Evolutionary conservation across 2,888 invertebrate genomes (phyloP), one percentile per base, ranked within the genome.

Genomic region (Lepetodrilus schrolli): DNA sequence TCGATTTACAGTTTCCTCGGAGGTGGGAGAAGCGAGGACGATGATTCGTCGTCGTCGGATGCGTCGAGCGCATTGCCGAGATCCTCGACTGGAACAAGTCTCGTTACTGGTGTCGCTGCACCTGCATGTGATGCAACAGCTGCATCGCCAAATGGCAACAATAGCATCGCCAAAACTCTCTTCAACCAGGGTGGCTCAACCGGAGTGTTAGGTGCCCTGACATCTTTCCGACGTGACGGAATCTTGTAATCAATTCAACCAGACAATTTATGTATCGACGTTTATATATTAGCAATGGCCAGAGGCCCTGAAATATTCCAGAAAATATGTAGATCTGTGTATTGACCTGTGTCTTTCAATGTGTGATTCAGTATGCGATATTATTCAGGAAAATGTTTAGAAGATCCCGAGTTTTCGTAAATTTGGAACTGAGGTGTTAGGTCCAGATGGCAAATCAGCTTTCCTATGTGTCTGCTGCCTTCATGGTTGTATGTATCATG

Each of bases 191-290:
- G 78, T 23, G 74, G 78, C 37, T 73, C 82, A 38, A 75, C 81
- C 1, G 84, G 85, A 4, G 84, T 87, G 10, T 74, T 86, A 4
- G 85, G 86, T 20, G 84, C 85, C 7, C 76, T 87, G 34, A 81
- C 87, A 7, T 80, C 81, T 49, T 82, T 85, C 34, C 78, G 83
- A 7, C 76, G 81, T 58, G 84, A 80, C 73, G 84, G 84, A 26
- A 81, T 84, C 20, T 78, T 86, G 70, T 86, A 73, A 81, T 20
- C 17, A n/a, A 13, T 51, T 10, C 13, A 26, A 30, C 26, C 30
- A 10, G 26, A n/a, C 26, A 51, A 34, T 30, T 30, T 30, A 26
- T n/a, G 13, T 26, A 58, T 34, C 58, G 30, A 58, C 26, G 30
- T n/a, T 30, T 34, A 34, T 23, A 58, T 30, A 30, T 23, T 23